Evolutionary conservation across 2,113 vertebrate species (phyloP), one percentile per base, ranked within the genome.

Genomic region (Corapipo altera): DNA sequence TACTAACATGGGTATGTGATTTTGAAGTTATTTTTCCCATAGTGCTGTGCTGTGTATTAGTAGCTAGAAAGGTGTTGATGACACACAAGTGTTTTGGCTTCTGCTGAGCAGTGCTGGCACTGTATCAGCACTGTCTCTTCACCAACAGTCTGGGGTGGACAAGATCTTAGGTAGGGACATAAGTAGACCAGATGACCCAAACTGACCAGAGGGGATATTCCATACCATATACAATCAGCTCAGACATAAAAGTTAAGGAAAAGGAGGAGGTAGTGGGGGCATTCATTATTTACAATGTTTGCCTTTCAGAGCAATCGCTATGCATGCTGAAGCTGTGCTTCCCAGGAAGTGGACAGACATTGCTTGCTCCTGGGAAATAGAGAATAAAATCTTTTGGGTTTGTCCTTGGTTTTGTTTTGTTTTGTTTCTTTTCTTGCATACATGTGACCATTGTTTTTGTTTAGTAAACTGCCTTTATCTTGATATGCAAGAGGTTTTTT

Each of bases 271-370:
- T 62, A 55, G 6, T 48, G 8, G 26, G 26, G 9, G 1, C 20
- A 41, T 70, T 76, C 24, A 21, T 10, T 39, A n/a, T 19, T n/a
- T 75, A 41, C 6, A 26, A 2, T 39, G 46, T 35, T 54, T 54
- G 2, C 12, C 9, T 67, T 79, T 18, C 24, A 67, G 59, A 48
- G 2, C 26, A 61, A 12, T 15, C 2, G 5, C 46, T 33, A 35
- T 9, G 8, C 15, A 32, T 41, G 26, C 39, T 28, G 54, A 74
- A 41, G n/a, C 12, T 1, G 0, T 61, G 15, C 52, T 73, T 61
- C 39, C n/a, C 0, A 3, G 26, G 10, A 67, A 61, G 30, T 48
- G 26, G 15, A 26, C 0, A 0, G 46, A 5, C 17, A 35, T 43
- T 32, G 26, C 15, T 41, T 23, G 10, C 7, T 85, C 8, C 4